A percentile compares a stretch with the other conserved stretches of the same genome.
These are phyloP conservation scores for Albula glossodonta DNA, from an alignment of 2,113 vertebrate genomes.

Conservation along the genomic window DNA sequence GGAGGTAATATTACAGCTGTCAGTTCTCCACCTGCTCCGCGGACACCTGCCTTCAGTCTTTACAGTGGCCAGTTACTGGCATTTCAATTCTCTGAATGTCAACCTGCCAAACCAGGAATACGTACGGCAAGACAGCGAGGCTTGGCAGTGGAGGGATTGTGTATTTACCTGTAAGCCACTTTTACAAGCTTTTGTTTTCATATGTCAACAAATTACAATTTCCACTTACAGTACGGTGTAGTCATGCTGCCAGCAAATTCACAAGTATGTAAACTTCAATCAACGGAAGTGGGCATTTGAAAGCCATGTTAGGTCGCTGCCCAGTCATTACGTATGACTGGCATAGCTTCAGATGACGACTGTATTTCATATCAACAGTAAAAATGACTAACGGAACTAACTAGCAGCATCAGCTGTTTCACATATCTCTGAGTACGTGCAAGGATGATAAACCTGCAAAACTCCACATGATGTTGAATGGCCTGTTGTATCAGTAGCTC, in stretches of 20 bases:
- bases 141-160: neutral
- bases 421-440: neutral
- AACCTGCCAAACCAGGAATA: neutral
- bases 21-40: constrained; percentile 14
- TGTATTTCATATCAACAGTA: neutral
- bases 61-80: neutral
- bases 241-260: neutral
- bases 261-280: neutral
- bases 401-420: neutral
- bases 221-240: neutral
- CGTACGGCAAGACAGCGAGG: neutral
- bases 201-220: neutral
- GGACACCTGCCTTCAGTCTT: neutral
- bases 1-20: constrained; percentile 19
- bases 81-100: constrained; percentile 17
- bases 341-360: neutral
- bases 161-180: neutral
- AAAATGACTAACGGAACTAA: no score
- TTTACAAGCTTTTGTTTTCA: neutral
- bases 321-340: neutral
- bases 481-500: neutral
- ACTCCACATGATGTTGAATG: neutral
- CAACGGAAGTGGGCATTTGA: neutral
- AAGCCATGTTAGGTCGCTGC: no score
- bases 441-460: neutral